A percentile compares a stretch with the other conserved stretches of the same genome.
Evolutionary conservation across 2,113 vertebrate genomes (phyloP).

Genomic region (Ailuropoda melanoleuca): DNA sequence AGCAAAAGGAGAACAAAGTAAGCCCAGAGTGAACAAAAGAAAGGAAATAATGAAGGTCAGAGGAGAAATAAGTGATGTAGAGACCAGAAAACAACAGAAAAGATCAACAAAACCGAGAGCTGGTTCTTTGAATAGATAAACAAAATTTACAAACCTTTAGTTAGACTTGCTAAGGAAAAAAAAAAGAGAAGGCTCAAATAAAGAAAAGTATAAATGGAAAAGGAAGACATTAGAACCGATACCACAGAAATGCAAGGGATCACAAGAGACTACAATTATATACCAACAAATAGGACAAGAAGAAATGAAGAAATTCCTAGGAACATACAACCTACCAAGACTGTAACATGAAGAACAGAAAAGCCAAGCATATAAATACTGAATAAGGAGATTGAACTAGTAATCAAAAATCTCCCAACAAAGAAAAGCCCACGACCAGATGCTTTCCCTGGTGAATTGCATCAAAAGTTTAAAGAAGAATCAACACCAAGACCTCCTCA

Average conservation of each 20-base stretch:
- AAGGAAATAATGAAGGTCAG: not conserved
- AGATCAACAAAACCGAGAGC: not conserved
- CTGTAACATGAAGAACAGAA: not conserved
- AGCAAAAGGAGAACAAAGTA: not conserved
- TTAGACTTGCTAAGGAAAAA: not conserved
- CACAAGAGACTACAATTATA: not conserved
- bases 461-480: not conserved
- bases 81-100: not conserved
- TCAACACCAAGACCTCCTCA: not conserved
- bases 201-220: not conserved
- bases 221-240: not conserved
- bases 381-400: not conserved
- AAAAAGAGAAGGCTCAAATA: not conserved
- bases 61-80: not conserved
- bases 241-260: not conserved
- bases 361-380: not conserved
- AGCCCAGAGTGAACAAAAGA: not conserved
- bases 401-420: not conserved
- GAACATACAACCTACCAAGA: not conserved
- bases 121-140: not conserved
- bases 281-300: not conserved
- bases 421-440: not conserved
- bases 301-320: not conserved
- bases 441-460: not conserved
- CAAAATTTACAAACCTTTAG: not conserved